Evolutionary conservation across 2,888 invertebrate species (phyloP), one percentile per base, ranked within the genome.

Genomic region (Chouioia cunea): DNA sequence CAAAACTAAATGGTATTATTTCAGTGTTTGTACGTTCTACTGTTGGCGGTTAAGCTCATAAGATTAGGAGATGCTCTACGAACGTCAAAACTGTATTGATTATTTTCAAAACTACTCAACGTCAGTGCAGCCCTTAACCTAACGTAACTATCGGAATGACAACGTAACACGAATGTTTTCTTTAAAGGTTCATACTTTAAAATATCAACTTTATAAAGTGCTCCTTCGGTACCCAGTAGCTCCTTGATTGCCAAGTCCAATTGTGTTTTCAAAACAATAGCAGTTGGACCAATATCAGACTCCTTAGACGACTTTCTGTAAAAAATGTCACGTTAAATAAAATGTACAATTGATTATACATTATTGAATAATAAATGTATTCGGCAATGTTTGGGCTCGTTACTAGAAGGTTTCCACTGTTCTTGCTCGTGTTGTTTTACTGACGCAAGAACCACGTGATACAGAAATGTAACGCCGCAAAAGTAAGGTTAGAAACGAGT

Each of bases 201-300:
- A 15, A 92, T 78, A 73, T 91, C 90, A 27, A 92, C 81, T 43
- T 83, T 82, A 27, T 88, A 85, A 66, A 86, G 83, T 22, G 89
- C 86, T 60, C 89, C 89, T 77, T 88, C 87, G 83, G 89, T 89
- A 4, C 91, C 91, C 81, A 91, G 90, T 58, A 91, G 77, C 67
- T 85, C 82, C 62, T 83, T 85, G 71, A 91, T 77, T 4, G 89
- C 87, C 65, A 87, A 82, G 67, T 87, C 81, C 73, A 92, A 87
- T 80, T 90, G 88, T 58, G 89, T 88, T 79, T 90, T 90, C 71
- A 91, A 86, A 77, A 86, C 89, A 2, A 86, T 87, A 1, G 86
- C 82, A 48, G 88, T 87, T 70, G 89, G 79, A 68, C 87, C 83
- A 16, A 81, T 81, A 53, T 81, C 76, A 56, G 84, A 75, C 71